Conservation (phyloP, 2,113 vertebrate species). For the Anoura caudifer region DNA sequence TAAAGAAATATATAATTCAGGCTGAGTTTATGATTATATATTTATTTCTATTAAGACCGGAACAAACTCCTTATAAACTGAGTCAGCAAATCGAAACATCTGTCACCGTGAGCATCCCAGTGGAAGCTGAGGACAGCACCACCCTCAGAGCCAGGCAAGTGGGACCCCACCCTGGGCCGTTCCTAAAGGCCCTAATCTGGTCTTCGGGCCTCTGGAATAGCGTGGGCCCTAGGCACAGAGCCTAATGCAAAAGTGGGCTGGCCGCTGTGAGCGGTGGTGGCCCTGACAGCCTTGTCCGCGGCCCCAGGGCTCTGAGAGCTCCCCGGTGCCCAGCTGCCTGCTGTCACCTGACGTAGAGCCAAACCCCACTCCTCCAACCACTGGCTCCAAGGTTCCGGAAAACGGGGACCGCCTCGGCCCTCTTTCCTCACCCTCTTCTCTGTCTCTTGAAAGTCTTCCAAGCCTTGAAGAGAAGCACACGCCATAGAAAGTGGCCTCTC, state of each 20-base stretch:
- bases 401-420: background rate
- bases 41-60: background rate
- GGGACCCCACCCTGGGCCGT: background rate
- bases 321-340: too few species aligned
- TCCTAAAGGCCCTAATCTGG: background rate
- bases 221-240: fast-evolving
- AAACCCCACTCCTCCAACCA: background rate
- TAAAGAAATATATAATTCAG: background rate
- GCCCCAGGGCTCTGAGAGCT: background rate
- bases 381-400: background rate
- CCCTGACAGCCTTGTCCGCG: background rate
- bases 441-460: background rate
- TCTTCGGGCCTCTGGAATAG: background rate
- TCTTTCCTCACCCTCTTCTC: background rate
- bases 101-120: background rate
- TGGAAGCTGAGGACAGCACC: background rate
- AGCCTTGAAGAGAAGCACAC: background rate
- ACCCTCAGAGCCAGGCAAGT: background rate
- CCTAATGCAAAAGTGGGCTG: background rate
- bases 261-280: fast-evolving
- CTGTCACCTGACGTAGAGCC: background rate
- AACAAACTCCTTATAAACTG: background rate
- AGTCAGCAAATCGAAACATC: background rate
- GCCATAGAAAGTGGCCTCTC: background rate
- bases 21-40: background rate